Base-by-base conservation (phyloP, 2,797 vertebrate species). In the Hylomyscus alleni region DNA sequence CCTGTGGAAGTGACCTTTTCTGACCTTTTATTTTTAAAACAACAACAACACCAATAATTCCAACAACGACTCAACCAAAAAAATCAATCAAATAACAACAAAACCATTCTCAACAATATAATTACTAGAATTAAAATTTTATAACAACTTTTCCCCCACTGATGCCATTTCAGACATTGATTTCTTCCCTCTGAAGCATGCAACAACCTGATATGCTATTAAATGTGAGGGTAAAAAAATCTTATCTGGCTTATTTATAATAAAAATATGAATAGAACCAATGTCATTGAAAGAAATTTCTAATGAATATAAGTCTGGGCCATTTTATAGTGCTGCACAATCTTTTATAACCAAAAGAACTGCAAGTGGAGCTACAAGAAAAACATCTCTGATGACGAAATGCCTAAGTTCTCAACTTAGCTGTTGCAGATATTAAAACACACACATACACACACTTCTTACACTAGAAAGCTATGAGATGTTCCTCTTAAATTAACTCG, bases 171-270 rank as follows among this genome's bases (percentile, higher is more conserved):
- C 78, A 95, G 76, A 17, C 22, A 76, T 96, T 97, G 98, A 95
- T 98, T 93, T 98, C 54, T 95, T 92, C 98, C 93, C 81, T 97
- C 95, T 96, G 72, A 73, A 97, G 94, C 83, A 90, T 89, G 91
- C 89, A 94, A 95, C 96, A 96, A 92, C 96, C 89, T 37, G 93
- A 94, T 85, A 98, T 92, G 97, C 84, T 96, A 97, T 97, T 93
- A 97, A 97, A 95, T 89, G 96, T 94, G 96, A 98, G 96, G 97
- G 97, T 96, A 96, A 95, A 93, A 56, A 31, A 31, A 65, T 95
- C 90, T 93, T 88, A 89, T 96, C 98, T 98, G 93, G 97, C 75
- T 4, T 24, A 96, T 85, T 97, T 86, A 97, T 96, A 97, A 96
- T 97, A 97, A 98, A 98, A 96, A 96, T 97, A 97, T 94, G 47